Evolutionary conservation across 2,113 vertebrate genomes (phyloP), one percentile per base, ranked within the genome.

Genomic region (Gymnocephalus cernua): DNA sequence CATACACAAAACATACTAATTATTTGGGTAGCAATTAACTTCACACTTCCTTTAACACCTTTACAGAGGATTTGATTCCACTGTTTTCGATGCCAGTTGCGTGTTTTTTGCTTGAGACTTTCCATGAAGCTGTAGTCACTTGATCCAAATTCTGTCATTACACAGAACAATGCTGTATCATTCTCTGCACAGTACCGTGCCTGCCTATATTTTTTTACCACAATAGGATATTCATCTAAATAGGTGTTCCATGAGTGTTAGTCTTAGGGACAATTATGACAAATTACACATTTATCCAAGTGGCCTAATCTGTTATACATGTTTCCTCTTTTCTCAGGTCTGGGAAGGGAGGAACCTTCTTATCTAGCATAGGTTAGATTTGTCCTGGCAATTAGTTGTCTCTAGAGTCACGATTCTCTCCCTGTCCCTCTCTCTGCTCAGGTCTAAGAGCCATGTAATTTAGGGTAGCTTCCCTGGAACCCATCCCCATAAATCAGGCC

Each of bases 381-480:
- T 82, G 81, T 92, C 88, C 86, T 79, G 89, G 83, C 86, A 91
- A 92, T 93, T 93, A 93, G 91, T 73, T 71, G 48, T 89, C 87
- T 92, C 64, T 86, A n/a, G 69, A 88, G 86, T 86, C 91, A 77
- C 74, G 74, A 89, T 92, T 87, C 87, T 68, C 65, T n/a, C 71
- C 77, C 79, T 72, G 64, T 82, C 74, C 74, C 67, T 62, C 64
- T 53, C 82, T 68, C 63, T 61, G 77, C 83, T 85, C 82, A 82
- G 86, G 77, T 90, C 94, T 90, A 89, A 89, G 87, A 85, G 83
- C 88, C 89, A 79, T 93, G 90, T 94, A 93, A 94, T 93, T 94
- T 93, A 90, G 83, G 88, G 82, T 65, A 75, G 82, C 92, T 89
- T 88, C 86, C 79, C 87, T 93, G 87, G 57, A 91, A 91, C 88